Conservation (phyloP, 2,888 invertebrate genomes). For the Blastobasis adustella region DNA sequence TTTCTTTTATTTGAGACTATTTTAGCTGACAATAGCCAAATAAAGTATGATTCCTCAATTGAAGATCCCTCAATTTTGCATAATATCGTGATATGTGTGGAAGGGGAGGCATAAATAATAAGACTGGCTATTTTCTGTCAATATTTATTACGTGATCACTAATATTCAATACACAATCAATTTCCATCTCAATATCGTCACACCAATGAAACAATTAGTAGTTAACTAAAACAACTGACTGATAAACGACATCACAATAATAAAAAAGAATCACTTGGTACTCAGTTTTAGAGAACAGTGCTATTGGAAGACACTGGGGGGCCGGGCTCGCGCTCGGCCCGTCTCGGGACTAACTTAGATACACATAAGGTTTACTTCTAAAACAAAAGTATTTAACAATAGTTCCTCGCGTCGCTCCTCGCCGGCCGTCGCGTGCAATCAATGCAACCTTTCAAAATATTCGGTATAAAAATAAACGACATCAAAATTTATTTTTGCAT, state of each 20-base stretch:
- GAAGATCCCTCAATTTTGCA: no score
- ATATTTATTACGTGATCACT: slow-evolving; percentile 66
- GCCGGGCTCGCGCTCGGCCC: no score
- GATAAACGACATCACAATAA: slow-evolving; percentile 52
- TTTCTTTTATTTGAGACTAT: no score
- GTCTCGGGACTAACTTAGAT: no score
- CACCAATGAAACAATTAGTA: slow-evolving; percentile 53
- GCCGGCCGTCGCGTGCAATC: slow-evolving; percentile 21
- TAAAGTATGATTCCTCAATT: no score
- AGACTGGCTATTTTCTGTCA: slow-evolving; percentile 35
- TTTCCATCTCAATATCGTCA: slow-evolving; percentile 57
- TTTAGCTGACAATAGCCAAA: no score
- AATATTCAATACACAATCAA: slow-evolving; percentile 66
- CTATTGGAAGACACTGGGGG: slow-evolving; percentile 65
- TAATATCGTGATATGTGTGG: no score
- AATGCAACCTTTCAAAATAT: slow-evolving; percentile 55
- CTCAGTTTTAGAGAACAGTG: slow-evolving; percentile 41
- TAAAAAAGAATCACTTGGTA: slow-evolving; percentile 32
- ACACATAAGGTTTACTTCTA: no score
- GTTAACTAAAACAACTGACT: slow-evolving; percentile 54
- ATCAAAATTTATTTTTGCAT: slow-evolving; percentile 41
- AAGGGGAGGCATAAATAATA: slow-evolving; percentile 19
- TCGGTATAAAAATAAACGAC: slow-evolving; percentile 67
- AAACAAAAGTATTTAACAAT: slow-evolving; percentile 5
- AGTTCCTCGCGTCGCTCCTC: no score